phyloP scores from a whole-genome alignment of 2,888 invertebrate genomes.

The Silvanus unidentatus region DNA sequence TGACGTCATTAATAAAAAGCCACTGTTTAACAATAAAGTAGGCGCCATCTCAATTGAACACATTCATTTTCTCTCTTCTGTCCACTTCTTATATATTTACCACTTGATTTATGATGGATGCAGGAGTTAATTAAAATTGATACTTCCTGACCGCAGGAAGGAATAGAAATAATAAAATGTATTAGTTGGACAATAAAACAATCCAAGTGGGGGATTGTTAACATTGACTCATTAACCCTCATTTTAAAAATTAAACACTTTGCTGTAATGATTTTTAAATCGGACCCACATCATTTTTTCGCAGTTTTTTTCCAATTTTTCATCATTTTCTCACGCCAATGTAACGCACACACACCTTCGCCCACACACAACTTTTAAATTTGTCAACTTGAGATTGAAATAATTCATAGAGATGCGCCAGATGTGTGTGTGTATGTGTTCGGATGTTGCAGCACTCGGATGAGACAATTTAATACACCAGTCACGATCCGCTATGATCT shows the following conservation, averaged over 20 bases:
- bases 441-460: conserved; percentile 12
- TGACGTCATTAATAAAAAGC: conserved; percentile 36
- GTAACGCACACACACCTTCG: not conserved
- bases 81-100: conserved; percentile 39
- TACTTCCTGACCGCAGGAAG: conserved; percentile 41
- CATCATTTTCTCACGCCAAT: too few species aligned
- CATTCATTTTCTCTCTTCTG: conserved; percentile 42
- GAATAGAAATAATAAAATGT: conserved; percentile 4
- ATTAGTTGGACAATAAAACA: conserved; percentile 1
- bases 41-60: conserved; percentile 46
- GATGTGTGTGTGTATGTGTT: conserved; percentile 9
- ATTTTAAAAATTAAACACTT: not conserved
- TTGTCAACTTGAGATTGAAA: conserved; percentile 10
- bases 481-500: conserved; percentile 22
- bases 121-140: conserved; percentile 45
- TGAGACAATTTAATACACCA: conserved; percentile 9
- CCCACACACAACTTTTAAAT: conserved; percentile 13
- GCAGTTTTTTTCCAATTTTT: too few species aligned
- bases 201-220: not conserved
- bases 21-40: conserved; percentile 38
- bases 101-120: conserved; percentile 46
- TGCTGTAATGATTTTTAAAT: conserved; percentile 26
- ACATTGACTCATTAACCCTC: not conserved
- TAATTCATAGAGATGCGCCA: conserved; percentile 6
- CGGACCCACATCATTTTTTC: conserved; percentile 22